Evolutionary conservation across 2,113 vertebrate species (phyloP).

Genomic region (Oxygymnocypris stewartii): DNA sequence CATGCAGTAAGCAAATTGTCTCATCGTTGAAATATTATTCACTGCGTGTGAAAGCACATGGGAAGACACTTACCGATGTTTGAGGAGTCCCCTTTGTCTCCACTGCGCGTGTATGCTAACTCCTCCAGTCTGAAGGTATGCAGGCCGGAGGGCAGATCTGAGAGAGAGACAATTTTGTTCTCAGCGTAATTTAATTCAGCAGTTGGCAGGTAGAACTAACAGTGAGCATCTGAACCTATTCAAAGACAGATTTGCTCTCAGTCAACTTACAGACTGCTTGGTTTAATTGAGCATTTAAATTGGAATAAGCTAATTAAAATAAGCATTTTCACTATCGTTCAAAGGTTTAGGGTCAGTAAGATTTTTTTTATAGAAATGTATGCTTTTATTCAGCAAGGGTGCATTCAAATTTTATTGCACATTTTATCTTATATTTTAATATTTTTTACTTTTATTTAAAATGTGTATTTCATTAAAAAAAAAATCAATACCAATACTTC

Average conservation of each 20-base stretch:
- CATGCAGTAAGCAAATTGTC: slow-evolving; percentile 4
- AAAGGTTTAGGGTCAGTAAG: neutral
- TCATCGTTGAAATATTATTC: slow-evolving; percentile 27
- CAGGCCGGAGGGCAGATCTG: slow-evolving; percentile 81
- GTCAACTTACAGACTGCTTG: neutral
- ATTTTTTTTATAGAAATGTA: too few relatives aligned
- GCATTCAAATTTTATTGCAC: neutral
- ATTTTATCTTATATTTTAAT: too few relatives aligned
- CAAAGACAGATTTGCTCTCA: neutral
- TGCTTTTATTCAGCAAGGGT: neutral
- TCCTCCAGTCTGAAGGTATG: slow-evolving; percentile 82
- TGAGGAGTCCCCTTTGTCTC: slow-evolving; percentile 84
- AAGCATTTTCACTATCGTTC: neutral
- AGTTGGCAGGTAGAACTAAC: neutral
- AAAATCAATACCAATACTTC: too few relatives aligned
- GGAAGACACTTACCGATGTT: slow-evolving; percentile 78
- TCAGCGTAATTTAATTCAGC: neutral
- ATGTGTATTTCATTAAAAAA: too few relatives aligned
- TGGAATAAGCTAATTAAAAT: neutral
- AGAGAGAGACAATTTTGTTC: neutral
- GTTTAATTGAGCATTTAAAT: neutral
- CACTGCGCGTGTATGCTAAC: slow-evolving; percentile 82
- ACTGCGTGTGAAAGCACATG: neutral
- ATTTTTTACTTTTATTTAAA: too few relatives aligned
- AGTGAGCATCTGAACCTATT: neutral